Evolutionary conservation across 92 coral and sea anemone genomes (phyloP).

Genomic region (Zoanthus solanderi): DNA sequence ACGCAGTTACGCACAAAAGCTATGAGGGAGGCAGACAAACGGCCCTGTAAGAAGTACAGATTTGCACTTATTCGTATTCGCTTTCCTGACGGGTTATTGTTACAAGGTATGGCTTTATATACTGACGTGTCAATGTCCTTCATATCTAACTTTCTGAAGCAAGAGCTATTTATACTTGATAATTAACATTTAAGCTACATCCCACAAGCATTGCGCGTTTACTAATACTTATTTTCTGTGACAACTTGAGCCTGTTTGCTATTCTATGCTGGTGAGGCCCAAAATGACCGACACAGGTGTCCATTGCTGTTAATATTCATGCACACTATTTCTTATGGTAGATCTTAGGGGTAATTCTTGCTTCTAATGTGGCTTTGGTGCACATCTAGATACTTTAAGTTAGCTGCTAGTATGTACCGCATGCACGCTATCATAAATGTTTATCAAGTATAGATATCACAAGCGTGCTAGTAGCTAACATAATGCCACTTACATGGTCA

Average conservation of each 20-base stretch:
- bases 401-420: neutral
- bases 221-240: no score
- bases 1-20: conserved; percentile 93
- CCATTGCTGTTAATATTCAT: neutral
- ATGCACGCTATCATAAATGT: neutral
- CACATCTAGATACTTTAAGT: neutral
- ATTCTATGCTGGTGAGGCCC: no score
- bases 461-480: no score
- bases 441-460: neutral
- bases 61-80: conserved; percentile 88
- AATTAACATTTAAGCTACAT: no score
- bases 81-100: conserved; percentile 84
- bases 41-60: conserved; percentile 82
- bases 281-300: no score
- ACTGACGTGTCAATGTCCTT: no score
- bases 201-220: no score
- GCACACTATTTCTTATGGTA: neutral
- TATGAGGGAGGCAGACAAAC: conserved; percentile 94
- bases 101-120: conserved; percentile 75
- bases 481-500: no score
- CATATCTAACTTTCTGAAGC: no score
- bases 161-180: no score
- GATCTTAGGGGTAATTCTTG: neutral
- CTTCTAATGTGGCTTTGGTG: neutral
- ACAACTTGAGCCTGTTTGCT: no score